Percentiles rank a stretch among this genome's conserved stretches.
Evolutionary conservation across 2,113 vertebrate genomes (phyloP).

Genomic region (Ptychochromis oligacanthus): DNA sequence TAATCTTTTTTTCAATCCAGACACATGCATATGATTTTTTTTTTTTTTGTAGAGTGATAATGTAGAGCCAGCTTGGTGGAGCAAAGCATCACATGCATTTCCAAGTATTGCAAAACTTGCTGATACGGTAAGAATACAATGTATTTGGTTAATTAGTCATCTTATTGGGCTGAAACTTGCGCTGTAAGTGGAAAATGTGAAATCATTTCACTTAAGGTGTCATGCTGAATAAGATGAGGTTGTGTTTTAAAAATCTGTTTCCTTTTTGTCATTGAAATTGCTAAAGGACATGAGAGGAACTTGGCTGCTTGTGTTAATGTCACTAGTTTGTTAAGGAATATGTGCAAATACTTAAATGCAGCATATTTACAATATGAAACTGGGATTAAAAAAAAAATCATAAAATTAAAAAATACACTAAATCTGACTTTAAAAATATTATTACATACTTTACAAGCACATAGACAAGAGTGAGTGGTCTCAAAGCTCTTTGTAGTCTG

Average conservation of each 20-base stretch:
- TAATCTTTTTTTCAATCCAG: too few species aligned
- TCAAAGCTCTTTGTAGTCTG: conserved; percentile 67
- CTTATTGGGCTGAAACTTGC: conserved; percentile 35
- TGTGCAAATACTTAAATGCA: not conserved
- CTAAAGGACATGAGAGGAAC: not conserved
- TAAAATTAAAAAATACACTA: not conserved
- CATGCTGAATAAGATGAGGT: not conserved
- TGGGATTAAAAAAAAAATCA: not conserved
- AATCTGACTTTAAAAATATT: conserved; percentile 20
- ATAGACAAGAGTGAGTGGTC: conserved; percentile 54
- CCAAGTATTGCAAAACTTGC: conserved; percentile 48
- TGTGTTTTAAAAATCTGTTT: not conserved
- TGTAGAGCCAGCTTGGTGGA: not conserved
- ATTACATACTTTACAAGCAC: not conserved
- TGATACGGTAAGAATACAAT: conserved; percentile 37
- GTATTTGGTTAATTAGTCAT: conserved; percentile 63
- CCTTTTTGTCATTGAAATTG: not conserved
- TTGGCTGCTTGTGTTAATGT: not conserved
- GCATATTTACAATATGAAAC: not conserved
- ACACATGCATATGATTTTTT: not conserved
- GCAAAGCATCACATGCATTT: conserved; percentile 41
- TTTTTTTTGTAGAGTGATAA: too few species aligned
- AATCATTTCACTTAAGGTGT: not conserved
- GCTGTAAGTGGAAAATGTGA: conserved; percentile 54
- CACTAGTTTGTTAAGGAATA: not conserved